phyloP scores from a whole-genome alignment of 2,797 vertebrate species.

The Chlorospingus flavigularis region DNA sequence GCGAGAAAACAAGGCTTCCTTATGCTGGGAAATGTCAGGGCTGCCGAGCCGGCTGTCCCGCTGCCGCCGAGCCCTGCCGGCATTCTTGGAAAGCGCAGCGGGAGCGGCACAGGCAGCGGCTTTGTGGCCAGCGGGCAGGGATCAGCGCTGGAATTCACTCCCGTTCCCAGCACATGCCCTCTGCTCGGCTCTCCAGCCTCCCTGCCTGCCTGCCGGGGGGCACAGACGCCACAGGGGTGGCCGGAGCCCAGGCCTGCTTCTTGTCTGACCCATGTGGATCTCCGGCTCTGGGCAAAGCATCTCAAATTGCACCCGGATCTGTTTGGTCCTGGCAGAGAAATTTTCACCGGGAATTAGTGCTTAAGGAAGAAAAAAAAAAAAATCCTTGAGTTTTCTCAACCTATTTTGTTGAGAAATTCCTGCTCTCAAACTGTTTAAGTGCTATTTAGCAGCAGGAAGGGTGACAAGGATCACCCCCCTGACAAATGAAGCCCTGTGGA shows the following conservation, averaged over 20 bases:
- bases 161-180: not conserved
- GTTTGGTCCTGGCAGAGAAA: not conserved
- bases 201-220: not conserved
- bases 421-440: not conserved
- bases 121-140: not conserved
- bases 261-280: fast-evolving
- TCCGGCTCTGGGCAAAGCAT: not conserved
- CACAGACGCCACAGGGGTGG: not conserved
- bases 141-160: not conserved
- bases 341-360: not conserved
- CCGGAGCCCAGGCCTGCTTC: not conserved
- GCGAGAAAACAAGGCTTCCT: not conserved
- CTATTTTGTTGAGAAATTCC: not conserved
- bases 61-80: not conserved
- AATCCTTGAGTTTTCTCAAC: not conserved
- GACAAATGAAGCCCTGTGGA: fast-evolving
- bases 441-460: not conserved
- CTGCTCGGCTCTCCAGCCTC: not conserved
- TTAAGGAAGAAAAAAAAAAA: too few species aligned
- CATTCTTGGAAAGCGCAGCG: not conserved
- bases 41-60: not conserved
- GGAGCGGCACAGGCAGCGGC: not conserved
- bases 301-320: not conserved
- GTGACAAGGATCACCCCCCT: fast-evolving
- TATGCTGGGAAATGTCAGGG: not conserved